Evolutionary conservation across 2,113 vertebrate species (phyloP).

Genomic region (Tor tambroides): DNA sequence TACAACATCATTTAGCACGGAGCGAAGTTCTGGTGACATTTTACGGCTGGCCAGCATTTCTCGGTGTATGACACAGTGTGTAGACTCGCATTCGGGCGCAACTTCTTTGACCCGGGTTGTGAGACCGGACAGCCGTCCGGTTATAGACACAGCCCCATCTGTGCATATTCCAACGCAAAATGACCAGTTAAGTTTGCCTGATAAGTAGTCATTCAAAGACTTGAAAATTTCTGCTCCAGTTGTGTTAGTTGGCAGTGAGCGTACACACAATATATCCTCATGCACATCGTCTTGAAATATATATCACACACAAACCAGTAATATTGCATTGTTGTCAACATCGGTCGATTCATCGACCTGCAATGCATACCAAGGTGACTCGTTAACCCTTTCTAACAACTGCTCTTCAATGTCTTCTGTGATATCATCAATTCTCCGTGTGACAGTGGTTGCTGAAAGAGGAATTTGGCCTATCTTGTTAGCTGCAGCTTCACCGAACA

Average conservation of each 20-base stretch:
- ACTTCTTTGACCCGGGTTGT: slow-evolving; percentile 46
- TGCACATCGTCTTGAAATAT: slow-evolving; percentile 48
- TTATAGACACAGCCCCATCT: slow-evolving; percentile 27
- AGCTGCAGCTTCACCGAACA: slow-evolving; percentile 46
- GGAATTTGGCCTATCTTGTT: slow-evolving; percentile 49
- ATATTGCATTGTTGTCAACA: slow-evolving; percentile 55
- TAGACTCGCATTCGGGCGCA: slow-evolving; percentile 20
- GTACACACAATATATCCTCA: slow-evolving; percentile 26
- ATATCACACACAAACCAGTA: slow-evolving; percentile 56
- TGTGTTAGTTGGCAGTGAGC: slow-evolving; percentile 21
- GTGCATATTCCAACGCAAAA: slow-evolving; percentile 20
- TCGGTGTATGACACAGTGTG: slow-evolving; percentile 37
- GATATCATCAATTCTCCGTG: slow-evolving; percentile 55
- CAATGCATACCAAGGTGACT: slow-evolving; percentile 43
- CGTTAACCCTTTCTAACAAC: slow-evolving; percentile 58
- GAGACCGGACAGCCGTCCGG: slow-evolving; percentile 41
- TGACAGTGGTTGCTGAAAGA: slow-evolving; percentile 54
- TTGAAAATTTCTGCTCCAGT: background rate
- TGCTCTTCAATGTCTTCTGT: slow-evolving; percentile 52
- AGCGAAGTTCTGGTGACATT: slow-evolving; percentile 39
- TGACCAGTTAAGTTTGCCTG: slow-evolving; percentile 39
- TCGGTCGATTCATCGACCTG: slow-evolving; percentile 56
- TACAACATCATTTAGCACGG: slow-evolving; percentile 5
- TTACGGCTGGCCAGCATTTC: slow-evolving; percentile 47
- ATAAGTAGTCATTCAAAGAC: slow-evolving; percentile 40